Evolutionary conservation across 1,140 invertebrate species (phyloP).

Genomic region (Phenacoccus solenopsis): DNA sequence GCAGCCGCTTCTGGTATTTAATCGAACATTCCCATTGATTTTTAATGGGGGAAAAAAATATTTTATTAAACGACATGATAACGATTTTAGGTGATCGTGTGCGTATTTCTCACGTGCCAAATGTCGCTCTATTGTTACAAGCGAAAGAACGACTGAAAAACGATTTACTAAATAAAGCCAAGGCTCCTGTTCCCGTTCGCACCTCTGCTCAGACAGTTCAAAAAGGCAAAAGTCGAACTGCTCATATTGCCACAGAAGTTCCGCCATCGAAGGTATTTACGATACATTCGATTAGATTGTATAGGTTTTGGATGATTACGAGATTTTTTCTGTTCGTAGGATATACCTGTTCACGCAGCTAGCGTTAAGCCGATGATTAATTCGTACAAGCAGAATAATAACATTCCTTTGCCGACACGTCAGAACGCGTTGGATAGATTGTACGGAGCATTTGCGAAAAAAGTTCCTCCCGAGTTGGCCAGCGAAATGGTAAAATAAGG

Average conservation of each 20-base stretch:
- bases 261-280: slow-evolving; percentile 13
- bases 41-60: not conserved
- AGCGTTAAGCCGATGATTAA: slow-evolving; percentile 10
- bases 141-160: slow-evolving; percentile 5
- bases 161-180: not conserved
- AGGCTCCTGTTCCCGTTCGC: not conserved
- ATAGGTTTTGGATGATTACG: not conserved
- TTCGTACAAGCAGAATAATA: slow-evolving; percentile 19
- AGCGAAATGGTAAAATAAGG: slow-evolving; percentile 19
- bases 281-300: not conserved
- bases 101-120: not conserved
- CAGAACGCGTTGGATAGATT: slow-evolving; percentile 21
- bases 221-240: slow-evolving; percentile 20
- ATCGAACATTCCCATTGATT: too few relatives aligned
- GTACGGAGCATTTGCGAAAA: slow-evolving; percentile 15
- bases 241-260: slow-evolving; percentile 14
- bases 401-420: slow-evolving; percentile 20
- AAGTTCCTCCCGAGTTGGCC: slow-evolving; percentile 20
- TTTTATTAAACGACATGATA: not conserved
- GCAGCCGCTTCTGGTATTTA: not conserved
- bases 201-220: not conserved
- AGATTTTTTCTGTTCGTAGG: not conserved
- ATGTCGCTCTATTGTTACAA: not conserved
- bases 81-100: not conserved
- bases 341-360: not conserved